A percentile compares a stretch with the other conserved stretches of the same genome.
These are phyloP conservation scores for Callospermophilus lateralis DNA, from an alignment of 2,113 vertebrate genomes.

Conservation along the genomic window DNA sequence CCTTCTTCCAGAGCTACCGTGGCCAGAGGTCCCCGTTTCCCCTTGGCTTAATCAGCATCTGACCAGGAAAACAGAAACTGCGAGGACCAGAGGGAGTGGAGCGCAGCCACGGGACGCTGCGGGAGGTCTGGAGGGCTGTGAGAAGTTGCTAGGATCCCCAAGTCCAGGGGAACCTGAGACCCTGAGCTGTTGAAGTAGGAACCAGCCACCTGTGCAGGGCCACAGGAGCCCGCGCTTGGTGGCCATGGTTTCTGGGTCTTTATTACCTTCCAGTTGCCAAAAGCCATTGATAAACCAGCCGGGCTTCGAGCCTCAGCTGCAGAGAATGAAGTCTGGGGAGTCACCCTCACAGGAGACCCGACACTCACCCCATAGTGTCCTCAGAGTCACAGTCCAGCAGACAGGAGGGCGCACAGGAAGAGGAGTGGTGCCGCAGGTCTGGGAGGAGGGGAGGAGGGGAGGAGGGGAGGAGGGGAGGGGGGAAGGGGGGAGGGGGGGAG, in stretches of 20 bases:
- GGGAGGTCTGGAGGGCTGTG: neutral
- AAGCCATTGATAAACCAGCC: too few species aligned
- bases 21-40: neutral
- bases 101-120: neutral
- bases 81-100: neutral
- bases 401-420: neutral
- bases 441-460: neutral
- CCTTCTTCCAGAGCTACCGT: neutral
- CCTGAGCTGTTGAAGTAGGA: too few species aligned
- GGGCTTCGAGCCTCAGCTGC: neutral
- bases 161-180: neutral
- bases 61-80: neutral
- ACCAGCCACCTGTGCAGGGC: too few species aligned
- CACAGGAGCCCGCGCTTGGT: too few species aligned
- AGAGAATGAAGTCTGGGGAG: neutral
- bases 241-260: too few species aligned
- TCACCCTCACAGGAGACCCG: neutral
- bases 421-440: neutral
- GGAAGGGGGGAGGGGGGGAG: accelerated
- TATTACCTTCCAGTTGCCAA: too few species aligned
- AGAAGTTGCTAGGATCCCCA: neutral
- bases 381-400: neutral
- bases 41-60: neutral
- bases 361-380: neutral
- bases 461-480: accelerated